Evolutionary conservation across 1,140 invertebrate genomes (phyloP), one percentile per base, ranked within the genome.

Genomic region (Sitophilus oryzae): DNA sequence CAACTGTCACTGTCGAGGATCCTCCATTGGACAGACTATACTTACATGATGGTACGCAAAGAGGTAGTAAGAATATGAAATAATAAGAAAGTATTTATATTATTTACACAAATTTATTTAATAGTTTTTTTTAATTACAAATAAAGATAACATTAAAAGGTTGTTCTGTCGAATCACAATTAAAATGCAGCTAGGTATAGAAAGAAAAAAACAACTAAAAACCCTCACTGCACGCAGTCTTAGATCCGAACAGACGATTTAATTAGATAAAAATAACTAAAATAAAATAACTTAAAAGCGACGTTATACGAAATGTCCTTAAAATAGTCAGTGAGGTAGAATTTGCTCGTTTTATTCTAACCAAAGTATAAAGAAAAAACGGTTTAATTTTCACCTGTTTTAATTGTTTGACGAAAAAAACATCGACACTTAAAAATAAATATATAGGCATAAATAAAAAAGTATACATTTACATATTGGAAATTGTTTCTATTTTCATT

Each of bases 101-200:
- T 63, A 63, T 63, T 63, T 63, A 63, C 61, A 63, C 50, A 63
- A 59, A 59, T 63, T 59, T 63, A 60, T 56, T 63, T 50, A 60
- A 54, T 58, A 52, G n/a, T n/a, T n/a, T n/a, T 19, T 44, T 50
- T 54, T 47, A 54, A 60, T 60, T 63, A 57, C 51, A 60, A 58
- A 60, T 56, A 63, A 60, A 54, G 19, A 60, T 60, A 58, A 52
- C 57, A 56, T 55, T 50, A 62, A 60, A 62, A n/a, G n/a, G 54
- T 38, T 15, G 43, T 51, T 58, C 61, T 62, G 61, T 46, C 61
- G 61, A 62, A 62, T 60, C 58, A 58, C 44, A 62, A 55, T 54
- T 43, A 55, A 46, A 59, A 59, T 51, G 46, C 52, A 54, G 52
- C 21, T 46, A 55, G 46, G 50, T 44, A 49, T 58, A 51, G 18